Evolutionary conservation across 2,888 invertebrate species (phyloP).

Genomic region (Molanna angustata): DNA sequence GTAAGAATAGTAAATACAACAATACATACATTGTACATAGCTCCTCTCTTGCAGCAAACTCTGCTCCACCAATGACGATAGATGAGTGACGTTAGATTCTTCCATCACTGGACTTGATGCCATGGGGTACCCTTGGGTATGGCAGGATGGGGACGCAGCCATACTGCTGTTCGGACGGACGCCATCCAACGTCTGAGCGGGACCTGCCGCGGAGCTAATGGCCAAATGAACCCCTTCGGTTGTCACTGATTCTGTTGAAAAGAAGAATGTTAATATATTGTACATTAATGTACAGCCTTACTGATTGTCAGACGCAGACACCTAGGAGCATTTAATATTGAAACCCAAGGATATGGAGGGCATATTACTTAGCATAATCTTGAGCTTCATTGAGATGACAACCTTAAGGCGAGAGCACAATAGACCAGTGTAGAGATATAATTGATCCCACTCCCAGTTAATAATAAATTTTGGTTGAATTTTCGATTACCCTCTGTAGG

Average conservation of each 20-base stretch:
- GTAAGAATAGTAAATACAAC: too few species aligned
- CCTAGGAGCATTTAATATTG: too few species aligned
- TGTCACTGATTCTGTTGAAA: neutral
- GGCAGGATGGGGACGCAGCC: constrained; percentile 40
- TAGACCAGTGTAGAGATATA: too few species aligned
- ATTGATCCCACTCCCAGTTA: too few species aligned
- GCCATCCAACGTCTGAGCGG: constrained; percentile 14
- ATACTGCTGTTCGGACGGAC: constrained; percentile 26
- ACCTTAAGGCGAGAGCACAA: too few species aligned
- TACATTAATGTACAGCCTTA: neutral
- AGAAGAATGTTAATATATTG: neutral
- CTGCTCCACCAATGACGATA: constrained; percentile 52
- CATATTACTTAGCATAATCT: too few species aligned
- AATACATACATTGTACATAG: constrained; percentile 71
- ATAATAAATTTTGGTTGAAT: too few species aligned
- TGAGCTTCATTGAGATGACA: too few species aligned
- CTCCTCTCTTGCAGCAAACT: constrained; percentile 68
- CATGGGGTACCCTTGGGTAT: constrained; percentile 41
- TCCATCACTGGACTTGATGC: constrained; percentile 39
- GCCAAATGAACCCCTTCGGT: constrained; percentile 8
- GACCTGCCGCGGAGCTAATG: constrained; percentile 4
- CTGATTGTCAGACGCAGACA: too few species aligned
- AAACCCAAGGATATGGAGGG: too few species aligned
- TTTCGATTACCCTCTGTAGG: too few species aligned
- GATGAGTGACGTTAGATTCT: constrained; percentile 41